These are phyloP conservation scores for Aphis craccivora DNA, from an alignment of 1,140 invertebrate species.

Conservation along the genomic window DNA sequence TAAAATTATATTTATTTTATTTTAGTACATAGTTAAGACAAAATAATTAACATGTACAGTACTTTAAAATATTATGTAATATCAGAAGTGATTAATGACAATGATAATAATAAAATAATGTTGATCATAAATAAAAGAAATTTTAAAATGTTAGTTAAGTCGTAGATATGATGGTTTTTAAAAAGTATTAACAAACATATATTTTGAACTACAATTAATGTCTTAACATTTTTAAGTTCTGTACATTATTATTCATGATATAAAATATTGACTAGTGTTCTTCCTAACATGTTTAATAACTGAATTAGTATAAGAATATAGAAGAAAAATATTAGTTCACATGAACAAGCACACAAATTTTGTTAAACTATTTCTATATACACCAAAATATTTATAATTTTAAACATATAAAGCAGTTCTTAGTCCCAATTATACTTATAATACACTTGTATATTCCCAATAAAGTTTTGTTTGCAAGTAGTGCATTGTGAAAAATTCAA, in stretches of 20 bases:
- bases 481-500: neutral
- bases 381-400: slow-evolving; percentile 46
- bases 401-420: slow-evolving; percentile 37
- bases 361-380: slow-evolving; percentile 53
- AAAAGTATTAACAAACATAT: neutral
- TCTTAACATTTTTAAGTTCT: slow-evolving; percentile 16
- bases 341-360: slow-evolving; percentile 51
- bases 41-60: slow-evolving; percentile 12
- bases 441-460: neutral
- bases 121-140: neutral
- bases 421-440: slow-evolving; percentile 27
- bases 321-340: slow-evolving; percentile 53
- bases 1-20: neutral
- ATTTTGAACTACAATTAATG: neutral
- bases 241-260: slow-evolving; percentile 2
- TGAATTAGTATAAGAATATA: slow-evolving; percentile 45
- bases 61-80: slow-evolving; percentile 4
- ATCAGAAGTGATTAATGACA: neutral
- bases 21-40: neutral
- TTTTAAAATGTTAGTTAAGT: neutral
- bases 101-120: neutral
- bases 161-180: neutral
- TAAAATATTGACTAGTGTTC: neutral
- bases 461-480: neutral
- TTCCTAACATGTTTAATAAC: slow-evolving; percentile 25